Percentiles rank a stretch among this genome's conserved stretches.
These are phyloP conservation scores for Pediacus dermestoides DNA, from an alignment of 2,888 invertebrate species.

Conservation along the genomic window DNA sequence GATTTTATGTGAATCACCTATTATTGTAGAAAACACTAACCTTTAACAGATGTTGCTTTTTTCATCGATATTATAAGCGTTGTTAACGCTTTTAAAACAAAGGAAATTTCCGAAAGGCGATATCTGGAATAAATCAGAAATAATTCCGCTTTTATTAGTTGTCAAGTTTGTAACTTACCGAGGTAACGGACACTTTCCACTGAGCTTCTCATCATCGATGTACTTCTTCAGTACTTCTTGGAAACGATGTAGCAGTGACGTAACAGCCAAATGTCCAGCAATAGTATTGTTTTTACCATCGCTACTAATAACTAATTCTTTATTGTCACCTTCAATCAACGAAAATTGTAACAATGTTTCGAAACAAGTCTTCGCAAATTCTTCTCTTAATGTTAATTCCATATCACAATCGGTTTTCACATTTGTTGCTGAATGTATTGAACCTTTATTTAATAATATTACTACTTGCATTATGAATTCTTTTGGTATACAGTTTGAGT, in stretches of 20 bases:
- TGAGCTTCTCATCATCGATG: slow-evolving; percentile 77
- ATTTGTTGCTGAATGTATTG: slow-evolving; percentile 72
- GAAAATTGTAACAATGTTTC: slow-evolving; percentile 95
- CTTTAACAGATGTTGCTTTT: slow-evolving; percentile 83
- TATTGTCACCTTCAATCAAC: slow-evolving; percentile 68
- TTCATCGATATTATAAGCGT: slow-evolving; percentile 90
- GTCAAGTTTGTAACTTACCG: slow-evolving; percentile 53
- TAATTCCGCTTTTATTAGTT: not conserved
- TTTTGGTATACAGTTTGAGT: slow-evolving; percentile 71
- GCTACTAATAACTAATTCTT: slow-evolving; percentile 40
- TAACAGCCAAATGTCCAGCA: slow-evolving; percentile 77
- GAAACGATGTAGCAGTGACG: slow-evolving; percentile 87
- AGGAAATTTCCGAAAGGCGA: slow-evolving; percentile 91
- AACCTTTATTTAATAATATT: slow-evolving; percentile 78
- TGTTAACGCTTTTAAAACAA: slow-evolving; percentile 90
- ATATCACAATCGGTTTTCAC: slow-evolving; percentile 71
- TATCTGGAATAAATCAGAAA: slow-evolving; percentile 60
- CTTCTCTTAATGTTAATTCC: slow-evolving; percentile 81
- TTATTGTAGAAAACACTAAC: too few relatives aligned
- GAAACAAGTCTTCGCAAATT: slow-evolving; percentile 94
- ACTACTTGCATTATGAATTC: slow-evolving; percentile 82
- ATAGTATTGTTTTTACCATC: slow-evolving; percentile 55
- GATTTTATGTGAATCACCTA: slow-evolving; percentile 10
- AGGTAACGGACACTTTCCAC: slow-evolving; percentile 81
- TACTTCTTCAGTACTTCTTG: slow-evolving; percentile 88